Conservation (phyloP, 2,797 vertebrate species). For the Oophaga sylvatica region DNA sequence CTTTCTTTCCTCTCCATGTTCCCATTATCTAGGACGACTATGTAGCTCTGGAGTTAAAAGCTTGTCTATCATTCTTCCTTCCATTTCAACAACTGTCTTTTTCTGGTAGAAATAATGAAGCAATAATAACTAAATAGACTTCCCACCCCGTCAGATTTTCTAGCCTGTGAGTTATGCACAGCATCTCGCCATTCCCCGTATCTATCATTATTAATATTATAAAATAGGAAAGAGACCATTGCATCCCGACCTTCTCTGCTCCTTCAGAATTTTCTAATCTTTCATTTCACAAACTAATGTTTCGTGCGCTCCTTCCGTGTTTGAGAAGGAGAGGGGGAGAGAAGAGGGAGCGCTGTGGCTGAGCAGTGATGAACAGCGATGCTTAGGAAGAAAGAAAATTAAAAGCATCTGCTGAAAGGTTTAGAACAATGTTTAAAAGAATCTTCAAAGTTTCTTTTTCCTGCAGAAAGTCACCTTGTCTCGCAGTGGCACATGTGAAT, state of each 20-base stretch:
- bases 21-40: neutral
- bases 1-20: neutral
- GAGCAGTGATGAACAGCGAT: constrained; percentile 17
- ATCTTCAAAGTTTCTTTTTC: constrained; percentile 42
- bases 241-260: constrained; percentile 31
- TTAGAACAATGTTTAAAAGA: constrained; percentile 40
- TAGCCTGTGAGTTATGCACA: neutral
- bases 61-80: neutral
- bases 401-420: constrained; percentile 48
- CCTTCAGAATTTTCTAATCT: constrained; percentile 39
- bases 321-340: constrained; percentile 6
- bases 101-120: constrained; percentile 13
- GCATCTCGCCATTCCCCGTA: constrained; percentile 19
- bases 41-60: neutral
- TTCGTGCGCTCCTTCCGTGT: constrained; percentile 13
- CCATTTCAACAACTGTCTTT: neutral
- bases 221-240: constrained; percentile 40
- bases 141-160: constrained; percentile 4
- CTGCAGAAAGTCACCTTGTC: constrained; percentile 49
- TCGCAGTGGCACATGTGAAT: constrained; percentile 32
- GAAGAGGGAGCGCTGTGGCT: constrained; percentile 2
- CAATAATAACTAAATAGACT: constrained; percentile 49
- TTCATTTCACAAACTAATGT: constrained; percentile 50
- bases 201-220: constrained; percentile 41
- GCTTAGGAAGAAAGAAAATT: constrained; percentile 34